Evolutionary conservation across 64 coral and sea anemone genomes (phyloP).

Genomic region (Stylophora pistillata): DNA sequence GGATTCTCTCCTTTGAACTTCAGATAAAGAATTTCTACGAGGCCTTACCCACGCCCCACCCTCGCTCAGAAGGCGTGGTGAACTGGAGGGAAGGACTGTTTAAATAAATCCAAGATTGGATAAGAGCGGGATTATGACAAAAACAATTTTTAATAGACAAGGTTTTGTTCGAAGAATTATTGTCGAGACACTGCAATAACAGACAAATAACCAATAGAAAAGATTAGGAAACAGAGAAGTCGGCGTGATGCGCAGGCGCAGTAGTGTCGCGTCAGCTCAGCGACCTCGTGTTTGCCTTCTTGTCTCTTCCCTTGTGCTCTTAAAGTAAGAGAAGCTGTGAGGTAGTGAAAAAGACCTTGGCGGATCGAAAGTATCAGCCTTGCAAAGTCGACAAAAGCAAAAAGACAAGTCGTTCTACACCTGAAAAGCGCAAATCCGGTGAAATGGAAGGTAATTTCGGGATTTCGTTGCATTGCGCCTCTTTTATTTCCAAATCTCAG

Average conservation of each 20-base stretch:
- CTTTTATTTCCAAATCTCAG: conserved; percentile 43
- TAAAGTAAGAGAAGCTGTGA: conserved; percentile 11
- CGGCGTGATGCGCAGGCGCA: conserved; percentile 9
- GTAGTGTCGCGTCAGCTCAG: conserved; percentile 1
- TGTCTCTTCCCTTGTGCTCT: conserved; percentile 67
- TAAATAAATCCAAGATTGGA: background rate
- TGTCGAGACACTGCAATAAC: conserved; percentile 10
- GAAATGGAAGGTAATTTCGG: conserved; percentile 67
- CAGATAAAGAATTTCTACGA: background rate
- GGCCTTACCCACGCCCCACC: no score
- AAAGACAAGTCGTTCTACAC: conserved; percentile 30
- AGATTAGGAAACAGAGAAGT: conserved; percentile 16
- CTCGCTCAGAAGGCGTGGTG: background rate
- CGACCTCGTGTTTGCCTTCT: conserved; percentile 81
- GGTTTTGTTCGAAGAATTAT: background rate
- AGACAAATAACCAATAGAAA: conserved; percentile 2
- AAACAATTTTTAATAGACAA: conserved; percentile 36
- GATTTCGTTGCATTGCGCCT: background rate
- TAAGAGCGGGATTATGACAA: background rate
- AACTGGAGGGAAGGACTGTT: conserved; percentile 20
- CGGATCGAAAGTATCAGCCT: conserved; percentile 5
- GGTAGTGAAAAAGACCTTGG: conserved; percentile 31
- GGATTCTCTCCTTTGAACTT: background rate
- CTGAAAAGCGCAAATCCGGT: conserved; percentile 46
- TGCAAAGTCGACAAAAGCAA: conserved; percentile 44